Evolutionary conservation across 2,113 vertebrate genomes (phyloP).

Genomic region (Agelaius phoeniceus): DNA sequence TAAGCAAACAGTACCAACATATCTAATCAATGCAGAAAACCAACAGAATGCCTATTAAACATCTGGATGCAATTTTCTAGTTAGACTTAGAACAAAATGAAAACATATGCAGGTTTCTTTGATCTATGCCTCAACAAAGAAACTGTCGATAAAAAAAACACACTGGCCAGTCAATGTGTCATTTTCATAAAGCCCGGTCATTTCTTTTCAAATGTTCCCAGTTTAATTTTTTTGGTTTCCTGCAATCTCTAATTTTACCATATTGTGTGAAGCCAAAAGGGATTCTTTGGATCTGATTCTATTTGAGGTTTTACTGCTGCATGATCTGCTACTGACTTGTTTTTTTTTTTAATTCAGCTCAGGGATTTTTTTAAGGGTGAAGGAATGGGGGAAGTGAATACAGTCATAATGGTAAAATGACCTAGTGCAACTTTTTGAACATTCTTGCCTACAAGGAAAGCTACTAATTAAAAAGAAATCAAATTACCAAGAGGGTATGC

Average conservation of each 20-base stretch:
- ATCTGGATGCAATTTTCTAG: constrained; percentile 88
- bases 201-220: constrained; percentile 77
- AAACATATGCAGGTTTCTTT: constrained; percentile 84
- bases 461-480: constrained; percentile 51
- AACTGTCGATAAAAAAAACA: constrained; percentile 77
- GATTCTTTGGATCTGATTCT: constrained; percentile 76
- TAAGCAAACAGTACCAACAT: constrained; percentile 87
- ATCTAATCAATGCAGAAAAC: constrained; percentile 86
- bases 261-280: constrained; percentile 80
- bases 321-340: constrained; percentile 70
- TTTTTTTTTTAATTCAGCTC: not conserved
- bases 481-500: constrained; percentile 43
- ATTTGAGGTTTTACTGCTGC: constrained; percentile 78
- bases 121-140: constrained; percentile 83
- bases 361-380: constrained; percentile 13
- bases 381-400: constrained; percentile 4
- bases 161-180: constrained; percentile 77
- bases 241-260: constrained; percentile 81
- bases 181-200: constrained; percentile 76
- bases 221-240: constrained; percentile 80
- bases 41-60: constrained; percentile 85
- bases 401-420: constrained; percentile 39
- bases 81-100: constrained; percentile 83
- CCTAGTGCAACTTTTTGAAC: constrained; percentile 13
- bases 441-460: constrained; percentile 53